Percentiles rank a stretch among this genome's conserved stretches.
Conservation (phyloP, 2,113 vertebrate genomes). For the Pluvialis apricaria region DNA sequence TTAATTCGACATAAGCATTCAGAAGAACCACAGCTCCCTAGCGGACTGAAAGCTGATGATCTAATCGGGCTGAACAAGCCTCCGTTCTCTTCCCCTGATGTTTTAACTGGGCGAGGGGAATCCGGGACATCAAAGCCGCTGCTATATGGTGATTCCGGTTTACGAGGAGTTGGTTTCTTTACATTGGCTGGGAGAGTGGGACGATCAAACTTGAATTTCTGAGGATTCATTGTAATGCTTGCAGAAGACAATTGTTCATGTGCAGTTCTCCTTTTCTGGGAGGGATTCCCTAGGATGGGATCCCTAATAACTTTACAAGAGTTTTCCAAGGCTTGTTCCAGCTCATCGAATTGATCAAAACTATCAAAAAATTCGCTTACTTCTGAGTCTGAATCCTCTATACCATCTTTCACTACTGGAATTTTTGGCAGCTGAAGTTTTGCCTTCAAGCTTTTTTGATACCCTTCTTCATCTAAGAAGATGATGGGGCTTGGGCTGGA, state of each 20-base stretch:
- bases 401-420: constrained; percentile 86
- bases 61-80: constrained; percentile 91
- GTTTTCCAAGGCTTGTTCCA: constrained; percentile 81
- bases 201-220: constrained; percentile 90
- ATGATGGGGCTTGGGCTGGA: constrained; percentile 97
- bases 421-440: constrained; percentile 95
- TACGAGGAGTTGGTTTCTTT: constrained; percentile 93
- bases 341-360: constrained; percentile 95
- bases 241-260: constrained; percentile 71
- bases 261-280: constrained; percentile 72
- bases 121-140: constrained; percentile 80
- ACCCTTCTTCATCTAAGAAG: constrained; percentile 97
- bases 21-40: constrained; percentile 75
- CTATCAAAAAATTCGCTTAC: constrained; percentile 99
- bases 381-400: constrained; percentile 98
- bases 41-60: constrained; percentile 92
- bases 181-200: constrained; percentile 89
- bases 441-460: constrained; percentile 94
- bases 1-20: constrained; percentile 84
- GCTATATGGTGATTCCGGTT: constrained; percentile 85
- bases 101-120: constrained; percentile 82
- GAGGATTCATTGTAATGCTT: constrained; percentile 87
- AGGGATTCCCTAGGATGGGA: constrained; percentile 41
- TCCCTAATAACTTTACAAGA: constrained; percentile 62
- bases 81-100: constrained; percentile 82